Evolutionary conservation across 2,888 invertebrate genomes (phyloP).

Genomic region (Suillia variegata): DNA sequence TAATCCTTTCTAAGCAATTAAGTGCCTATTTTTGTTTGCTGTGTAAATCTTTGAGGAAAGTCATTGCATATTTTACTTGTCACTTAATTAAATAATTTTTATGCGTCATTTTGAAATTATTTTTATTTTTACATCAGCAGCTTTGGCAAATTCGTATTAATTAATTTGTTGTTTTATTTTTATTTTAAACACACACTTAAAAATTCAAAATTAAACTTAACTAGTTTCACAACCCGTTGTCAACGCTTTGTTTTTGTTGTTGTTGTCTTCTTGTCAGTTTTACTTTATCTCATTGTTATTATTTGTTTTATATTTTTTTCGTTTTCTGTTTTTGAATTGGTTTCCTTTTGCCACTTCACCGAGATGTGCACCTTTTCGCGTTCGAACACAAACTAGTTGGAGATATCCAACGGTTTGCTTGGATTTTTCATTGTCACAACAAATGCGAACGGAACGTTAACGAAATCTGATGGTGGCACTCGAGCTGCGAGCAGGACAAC

Average conservation of each 20-base stretch:
- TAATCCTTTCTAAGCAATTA: conserved; percentile 10
- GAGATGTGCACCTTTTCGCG: conserved; percentile 60
- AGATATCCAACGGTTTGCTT: conserved; percentile 28
- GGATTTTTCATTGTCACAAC: conserved; percentile 17
- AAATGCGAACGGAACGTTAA: conserved; percentile 12
- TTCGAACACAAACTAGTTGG: conserved; percentile 59
- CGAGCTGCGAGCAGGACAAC: background rate
- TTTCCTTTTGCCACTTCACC: conserved; percentile 23
- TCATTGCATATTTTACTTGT: too few relatives aligned
- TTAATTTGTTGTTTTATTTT: background rate
- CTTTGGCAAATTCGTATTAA: too few relatives aligned
- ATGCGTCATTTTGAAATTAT: too few relatives aligned
- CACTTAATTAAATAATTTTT: too few relatives aligned
- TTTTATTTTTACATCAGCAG: too few relatives aligned
- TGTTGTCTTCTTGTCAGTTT: background rate
- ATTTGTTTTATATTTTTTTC: background rate
- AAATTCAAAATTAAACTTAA: background rate
- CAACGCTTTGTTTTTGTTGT: conserved; percentile 26
- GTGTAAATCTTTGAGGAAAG: conserved; percentile 9
- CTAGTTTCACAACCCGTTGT: conserved; percentile 44
- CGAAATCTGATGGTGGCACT: conserved; percentile 9
- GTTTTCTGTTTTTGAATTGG: background rate
- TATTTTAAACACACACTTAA: background rate
- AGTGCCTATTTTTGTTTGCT: too few relatives aligned
- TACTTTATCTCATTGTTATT: background rate